Conservation (phyloP, 2,888 invertebrate species). For the Cantharis flavilabris region DNA sequence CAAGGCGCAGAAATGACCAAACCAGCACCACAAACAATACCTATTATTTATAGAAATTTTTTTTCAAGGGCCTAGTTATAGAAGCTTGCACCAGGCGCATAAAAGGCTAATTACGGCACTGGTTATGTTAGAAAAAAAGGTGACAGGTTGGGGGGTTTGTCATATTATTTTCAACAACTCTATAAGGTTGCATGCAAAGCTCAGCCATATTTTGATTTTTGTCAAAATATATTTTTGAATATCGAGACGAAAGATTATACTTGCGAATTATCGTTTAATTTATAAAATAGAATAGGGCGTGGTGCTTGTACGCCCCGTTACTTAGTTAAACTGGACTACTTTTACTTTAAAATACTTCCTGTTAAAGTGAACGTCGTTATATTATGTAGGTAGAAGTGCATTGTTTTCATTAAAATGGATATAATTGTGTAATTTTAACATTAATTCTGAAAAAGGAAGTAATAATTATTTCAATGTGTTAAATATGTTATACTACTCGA, state of each 20-base stretch:
- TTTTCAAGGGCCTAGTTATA: no score
- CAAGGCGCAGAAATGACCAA: no score
- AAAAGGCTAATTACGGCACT: no score
- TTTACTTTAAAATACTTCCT: slow-evolving; percentile 25
- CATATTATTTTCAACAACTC: no score
- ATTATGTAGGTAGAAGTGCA: not conserved
- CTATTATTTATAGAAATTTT: no score
- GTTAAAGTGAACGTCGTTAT: not conserved
- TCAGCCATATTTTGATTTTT: no score
- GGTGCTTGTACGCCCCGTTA: slow-evolving; percentile 9
- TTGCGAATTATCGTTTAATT: not conserved
- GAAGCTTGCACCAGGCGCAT: no score
- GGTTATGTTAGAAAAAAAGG: no score
- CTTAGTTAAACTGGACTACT: slow-evolving; percentile 34
- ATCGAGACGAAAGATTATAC: not conserved
- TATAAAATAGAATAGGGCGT: slow-evolving; percentile 22
- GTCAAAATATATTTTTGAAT: no score
- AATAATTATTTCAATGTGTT: not conserved
- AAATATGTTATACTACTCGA: not conserved
- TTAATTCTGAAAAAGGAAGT: not conserved
- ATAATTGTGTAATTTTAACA: not conserved
- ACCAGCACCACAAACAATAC: no score
- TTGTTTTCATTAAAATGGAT: not conserved
- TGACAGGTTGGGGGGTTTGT: no score
- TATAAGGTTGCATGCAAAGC: no score